These are phyloP conservation scores for Lacanobia oleracea DNA, from an alignment of 2,888 invertebrate genomes.

Conservation along the genomic window DNA sequence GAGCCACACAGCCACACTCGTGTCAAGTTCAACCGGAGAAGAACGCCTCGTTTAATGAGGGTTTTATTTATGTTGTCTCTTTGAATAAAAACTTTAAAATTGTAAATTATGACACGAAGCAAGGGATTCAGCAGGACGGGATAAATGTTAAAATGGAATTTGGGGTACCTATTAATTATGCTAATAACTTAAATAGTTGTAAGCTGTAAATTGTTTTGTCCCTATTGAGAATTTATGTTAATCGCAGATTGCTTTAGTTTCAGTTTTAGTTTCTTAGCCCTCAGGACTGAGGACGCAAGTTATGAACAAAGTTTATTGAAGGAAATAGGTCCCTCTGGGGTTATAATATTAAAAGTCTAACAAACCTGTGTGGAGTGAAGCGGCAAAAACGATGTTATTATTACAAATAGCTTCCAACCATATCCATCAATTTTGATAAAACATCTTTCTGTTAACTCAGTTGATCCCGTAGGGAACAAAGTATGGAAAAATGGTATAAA, in stretches of 20 bases:
- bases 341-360: slow-evolving; percentile 8
- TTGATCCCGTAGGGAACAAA: slow-evolving; percentile 8
- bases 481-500: slow-evolving; percentile 12
- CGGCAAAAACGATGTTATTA: slow-evolving; percentile 10
- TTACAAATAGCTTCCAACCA: slow-evolving; percentile 11
- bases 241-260: slow-evolving; percentile 8
- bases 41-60: slow-evolving; percentile 34
- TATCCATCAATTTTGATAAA: slow-evolving; percentile 8
- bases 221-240: slow-evolving; percentile 17
- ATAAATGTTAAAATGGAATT: slow-evolving; percentile 6
- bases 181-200: slow-evolving; percentile 5
- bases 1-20: slow-evolving; percentile 40
- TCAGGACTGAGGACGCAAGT: neutral
- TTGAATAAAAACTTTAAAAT: slow-evolving; percentile 14
- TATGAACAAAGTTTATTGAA: slow-evolving; percentile 5
- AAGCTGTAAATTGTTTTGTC: slow-evolving; percentile 19
- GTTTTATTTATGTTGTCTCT: slow-evolving; percentile 37
- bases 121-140: neutral
- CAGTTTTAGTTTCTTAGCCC: slow-evolving; percentile 14
- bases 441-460: slow-evolving; percentile 1
- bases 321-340: slow-evolving; percentile 6
- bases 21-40: slow-evolving; percentile 49
- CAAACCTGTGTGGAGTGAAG: slow-evolving; percentile 2
- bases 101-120: slow-evolving; percentile 1
- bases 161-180: neutral